Percentiles rank a stretch among this genome's conserved stretches.
phyloP scores from a whole-genome alignment of 2,888 invertebrate genomes.

The Spisula solida region DNA sequence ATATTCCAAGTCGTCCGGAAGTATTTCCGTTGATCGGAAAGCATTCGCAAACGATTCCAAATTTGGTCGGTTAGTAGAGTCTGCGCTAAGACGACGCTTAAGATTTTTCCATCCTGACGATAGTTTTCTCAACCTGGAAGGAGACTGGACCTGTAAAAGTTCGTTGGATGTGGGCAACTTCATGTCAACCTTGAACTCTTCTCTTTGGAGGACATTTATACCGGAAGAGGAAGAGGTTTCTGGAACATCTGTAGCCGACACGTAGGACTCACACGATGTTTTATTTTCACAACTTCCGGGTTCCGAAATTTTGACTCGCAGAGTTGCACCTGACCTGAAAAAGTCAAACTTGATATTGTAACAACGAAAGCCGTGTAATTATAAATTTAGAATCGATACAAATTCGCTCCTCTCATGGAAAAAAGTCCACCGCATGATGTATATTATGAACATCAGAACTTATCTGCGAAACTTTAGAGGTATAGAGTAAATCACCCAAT shows the following conservation, averaged over 20 bases:
- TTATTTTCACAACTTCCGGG: background rate
- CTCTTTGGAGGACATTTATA: constrained; percentile 6
- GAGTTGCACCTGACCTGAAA: constrained; percentile 60
- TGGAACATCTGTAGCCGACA: background rate
- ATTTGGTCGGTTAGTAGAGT: constrained; percentile 17
- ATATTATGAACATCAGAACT: too few species aligned
- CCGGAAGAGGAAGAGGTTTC: background rate
- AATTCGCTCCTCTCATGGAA: too few species aligned
- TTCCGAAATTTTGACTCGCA: constrained; percentile 39
- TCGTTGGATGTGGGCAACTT: background rate
- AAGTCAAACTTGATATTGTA: too few species aligned
- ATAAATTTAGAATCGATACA: too few species aligned
- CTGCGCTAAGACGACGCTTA: constrained; percentile 55
- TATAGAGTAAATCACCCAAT: too few species aligned
- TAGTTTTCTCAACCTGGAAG: constrained; percentile 24
- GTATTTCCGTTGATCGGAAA: constrained; percentile 56
- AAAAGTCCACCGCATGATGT: too few species aligned
- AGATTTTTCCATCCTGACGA: constrained; percentile 51
- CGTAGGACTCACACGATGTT: constrained; percentile 46
- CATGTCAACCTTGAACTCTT: constrained; percentile 63
- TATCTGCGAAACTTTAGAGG: too few species aligned
- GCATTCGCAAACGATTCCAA: constrained; percentile 20
- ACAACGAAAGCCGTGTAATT: too few species aligned
- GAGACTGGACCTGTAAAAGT: background rate
- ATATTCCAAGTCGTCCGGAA: constrained; percentile 69